Percentiles rank a stretch among this genome's conserved stretches.
phyloP scores from a whole-genome alignment of 1,140 invertebrate genomes.

The Diabrotica undecimpunctata region DNA sequence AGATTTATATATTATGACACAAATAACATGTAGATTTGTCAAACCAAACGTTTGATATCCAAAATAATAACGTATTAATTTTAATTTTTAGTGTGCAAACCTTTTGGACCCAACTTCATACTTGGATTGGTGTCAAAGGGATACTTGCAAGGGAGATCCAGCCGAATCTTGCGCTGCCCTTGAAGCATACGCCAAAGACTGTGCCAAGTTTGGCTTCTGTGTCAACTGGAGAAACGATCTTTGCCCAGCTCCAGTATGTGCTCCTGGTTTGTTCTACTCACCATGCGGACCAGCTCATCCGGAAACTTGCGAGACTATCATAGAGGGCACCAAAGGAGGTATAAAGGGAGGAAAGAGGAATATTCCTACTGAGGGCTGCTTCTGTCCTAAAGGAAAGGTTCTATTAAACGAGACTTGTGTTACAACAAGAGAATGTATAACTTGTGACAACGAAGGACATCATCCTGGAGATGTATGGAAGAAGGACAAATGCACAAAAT shows the following conservation, averaged over 20 bases:
- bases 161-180: conserved; percentile 60
- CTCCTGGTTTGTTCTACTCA: conserved; percentile 60
- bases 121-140: conserved; percentile 64
- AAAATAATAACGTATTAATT: conserved; percentile 1
- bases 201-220: conserved; percentile 64
- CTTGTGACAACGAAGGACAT: conserved; percentile 58
- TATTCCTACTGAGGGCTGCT: conserved; percentile 70
- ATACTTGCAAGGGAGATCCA: conserved; percentile 57
- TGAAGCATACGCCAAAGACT: conserved; percentile 70
- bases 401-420: conserved; percentile 60
- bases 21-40: too few relatives aligned
- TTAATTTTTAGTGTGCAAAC: conserved; percentile 58
- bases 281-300: conserved; percentile 65
- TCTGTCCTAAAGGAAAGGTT: conserved; percentile 69
- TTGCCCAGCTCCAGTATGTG: conserved; percentile 59
- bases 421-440: conserved; percentile 55
- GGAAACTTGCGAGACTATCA: conserved; percentile 62
- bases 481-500: conserved; percentile 71
- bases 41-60: neutral
- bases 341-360: conserved; percentile 52
- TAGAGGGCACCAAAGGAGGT: conserved; percentile 26
- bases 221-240: conserved; percentile 65
- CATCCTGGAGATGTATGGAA: conserved; percentile 54
- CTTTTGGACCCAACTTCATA: conserved; percentile 66
- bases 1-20: neutral